Conservation (phyloP, 2,888 invertebrate genomes). For the Trissolcus brochymenae region DNA sequence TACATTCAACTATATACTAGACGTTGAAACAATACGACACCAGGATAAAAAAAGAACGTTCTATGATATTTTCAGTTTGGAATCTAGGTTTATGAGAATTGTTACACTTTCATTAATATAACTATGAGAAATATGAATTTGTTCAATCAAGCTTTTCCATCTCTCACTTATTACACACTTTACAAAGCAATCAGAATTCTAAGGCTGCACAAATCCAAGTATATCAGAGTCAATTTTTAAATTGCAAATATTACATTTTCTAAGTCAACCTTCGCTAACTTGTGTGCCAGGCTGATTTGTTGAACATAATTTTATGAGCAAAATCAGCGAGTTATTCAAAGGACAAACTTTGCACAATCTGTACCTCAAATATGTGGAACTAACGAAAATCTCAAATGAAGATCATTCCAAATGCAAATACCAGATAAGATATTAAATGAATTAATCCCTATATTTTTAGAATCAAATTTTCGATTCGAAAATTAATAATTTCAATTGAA, state of each 20-base stretch:
- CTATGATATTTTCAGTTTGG: conserved; percentile 1
- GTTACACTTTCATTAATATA: conserved; percentile 30
- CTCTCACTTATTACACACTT: neutral
- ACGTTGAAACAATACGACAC: neutral
- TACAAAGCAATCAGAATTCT: conserved; percentile 2
- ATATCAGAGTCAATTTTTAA: neutral
- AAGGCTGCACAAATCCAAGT: neutral
- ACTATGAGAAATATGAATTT: conserved; percentile 12
- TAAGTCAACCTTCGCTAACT: neutral
- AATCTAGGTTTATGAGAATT: conserved; percentile 30
- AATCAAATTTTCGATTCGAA: too few species aligned
- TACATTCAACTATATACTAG: neutral
- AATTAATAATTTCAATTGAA: conserved; percentile 8
- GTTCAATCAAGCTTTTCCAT: conserved; percentile 3
- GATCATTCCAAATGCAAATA: too few species aligned
- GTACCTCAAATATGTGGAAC: neutral
- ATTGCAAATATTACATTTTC: conserved; percentile 1
- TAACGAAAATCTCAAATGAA: too few species aligned
- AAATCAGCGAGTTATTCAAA: too few species aligned
- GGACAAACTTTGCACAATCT: conserved; percentile 3
- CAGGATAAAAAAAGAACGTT: neutral
- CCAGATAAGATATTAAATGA: too few species aligned
- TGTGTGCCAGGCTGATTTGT: neutral
- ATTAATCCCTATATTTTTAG: too few species aligned
- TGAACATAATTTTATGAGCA: neutral